Evolutionary conservation across 2,113 vertebrate species (phyloP), one percentile per base, ranked within the genome.

Genomic region (Phalacrocorax brasilianus): DNA sequence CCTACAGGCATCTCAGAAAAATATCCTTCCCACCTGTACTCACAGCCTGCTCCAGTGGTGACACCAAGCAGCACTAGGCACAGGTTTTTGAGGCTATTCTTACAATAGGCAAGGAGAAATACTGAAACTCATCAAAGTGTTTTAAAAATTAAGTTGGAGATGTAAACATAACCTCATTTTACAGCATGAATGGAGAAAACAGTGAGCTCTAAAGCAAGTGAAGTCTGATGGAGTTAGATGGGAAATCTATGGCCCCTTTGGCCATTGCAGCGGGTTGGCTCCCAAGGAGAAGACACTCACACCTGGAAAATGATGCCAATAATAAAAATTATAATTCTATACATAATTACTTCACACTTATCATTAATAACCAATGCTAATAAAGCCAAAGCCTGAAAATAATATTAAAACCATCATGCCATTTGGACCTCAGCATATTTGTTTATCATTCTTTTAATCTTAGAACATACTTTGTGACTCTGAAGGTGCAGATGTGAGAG

Each of bases 291-390:
- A 70, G 63, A n/a, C 45, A 50, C 8, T 93, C 42, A 24, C 24
- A 82, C 23, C 71, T 86, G 50, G 78, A 32, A 96, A 88, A 84
- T 77, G 8, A 94, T 74, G n/a, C 28, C 80, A 95, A 88, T 91
- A 93, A 88, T 47, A 92, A 92, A 75, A 94, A 73, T 84, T 72
- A 19, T 73, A 85, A 72, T 93, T 88, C 70, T n/a, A 45, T 45
- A 49, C 49, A 45, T 88, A 95, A 93, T 96, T 88, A 80, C 68
- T 88, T 70, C 55, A 77, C 55, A 66, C 22, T 92, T 92, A 77
- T 59, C 20, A 88, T 77, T 88, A 95, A 95, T 93, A 95, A 67
- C 88, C 59, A 79, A 86, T 77, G 88, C 17, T 95, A 91, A 96
- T 92, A 93, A 95, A 95, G 55, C 63, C 1, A 1, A 86, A 88